Evolutionary conservation across 2,888 invertebrate species (phyloP), one percentile per base, ranked within the genome.

Genomic region (Quadroppia sp.): DNA sequence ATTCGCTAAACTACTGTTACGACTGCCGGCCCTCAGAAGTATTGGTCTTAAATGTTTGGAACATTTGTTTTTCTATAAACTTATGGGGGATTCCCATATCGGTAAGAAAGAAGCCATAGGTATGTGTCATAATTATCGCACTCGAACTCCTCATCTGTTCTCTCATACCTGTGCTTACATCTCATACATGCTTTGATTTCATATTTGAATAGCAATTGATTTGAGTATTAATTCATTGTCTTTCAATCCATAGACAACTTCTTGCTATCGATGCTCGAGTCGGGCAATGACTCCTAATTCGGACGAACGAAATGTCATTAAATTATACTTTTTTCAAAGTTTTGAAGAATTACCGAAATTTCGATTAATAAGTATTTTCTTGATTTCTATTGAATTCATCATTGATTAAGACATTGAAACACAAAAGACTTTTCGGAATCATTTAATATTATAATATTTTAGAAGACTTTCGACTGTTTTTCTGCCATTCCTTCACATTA

Each of bases 1-100:
- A 69, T 97, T 99, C 84, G 97, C 98, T 48, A 94, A 98, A 82
- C 85, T 99, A 15, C 85, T 98, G 74, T 85, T 95, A 74, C 89
- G 94, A 77, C 85, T 95, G 80, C 94, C 94, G 7, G 91, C 94
- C 30, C 86, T 95, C 67, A 88, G 94, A 76, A 92, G 92, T 77
- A 94, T 95, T 81, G 92, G 93, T 74, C 88, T 97, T 71, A 95
- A 95, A 85, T 94, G 94, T 85, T 87, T 92, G 81, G 96, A 97
- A 83, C 93, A 95, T 84, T 87, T 96, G 78, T 96, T 94, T 86
- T 94, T 92, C 87, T 94, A 92, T 86, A 90, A 92, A 81, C 87
- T 96, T 76, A 90, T 94, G 80, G 91, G 92, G 48, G 92, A 95
- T 79, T 88, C 88, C 76, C 89, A 89, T 77, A 89, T 97, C 81